These are phyloP conservation scores for Buphagus erythrorhynchus DNA, from an alignment of 2,797 vertebrate species.

Conservation along the genomic window DNA sequence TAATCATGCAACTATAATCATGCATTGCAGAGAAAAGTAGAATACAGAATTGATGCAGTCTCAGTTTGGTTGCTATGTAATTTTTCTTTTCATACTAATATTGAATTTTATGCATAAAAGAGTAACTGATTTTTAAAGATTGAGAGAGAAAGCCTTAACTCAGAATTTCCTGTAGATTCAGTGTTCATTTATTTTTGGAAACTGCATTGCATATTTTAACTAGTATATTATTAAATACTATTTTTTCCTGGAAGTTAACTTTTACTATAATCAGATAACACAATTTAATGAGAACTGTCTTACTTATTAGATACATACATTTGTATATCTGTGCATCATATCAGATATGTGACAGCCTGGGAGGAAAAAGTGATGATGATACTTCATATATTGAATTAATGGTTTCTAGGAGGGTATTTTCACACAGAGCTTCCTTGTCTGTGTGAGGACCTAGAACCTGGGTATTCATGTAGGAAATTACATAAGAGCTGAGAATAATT, in stretches of 20 bases:
- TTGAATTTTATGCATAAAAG: constrained; percentile 16
- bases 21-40: neutral
- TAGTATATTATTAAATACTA: neutral
- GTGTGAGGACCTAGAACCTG: neutral
- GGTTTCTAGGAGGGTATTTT: neutral
- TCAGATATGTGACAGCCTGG: neutral
- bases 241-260: neutral
- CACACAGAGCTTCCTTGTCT: neutral
- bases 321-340: neutral
- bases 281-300: neutral
- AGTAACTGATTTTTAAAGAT: constrained; percentile 7
- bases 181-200: neutral
- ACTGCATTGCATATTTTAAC: neutral
- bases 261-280: neutral
- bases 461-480: neutral
- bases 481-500: neutral
- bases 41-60: neutral
- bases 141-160: neutral
- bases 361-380: neutral
- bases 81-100: constrained; percentile 52
- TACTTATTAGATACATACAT: neutral
- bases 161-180: neutral
- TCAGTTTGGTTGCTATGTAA: constrained; percentile 21
- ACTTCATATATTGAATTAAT: neutral
- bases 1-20: constrained; percentile 4